A percentile compares a stretch with the other conserved stretches of the same genome.
These are phyloP conservation scores for Nephotettix cincticeps DNA, from an alignment of 1,140 invertebrate species.

Conservation along the genomic window DNA sequence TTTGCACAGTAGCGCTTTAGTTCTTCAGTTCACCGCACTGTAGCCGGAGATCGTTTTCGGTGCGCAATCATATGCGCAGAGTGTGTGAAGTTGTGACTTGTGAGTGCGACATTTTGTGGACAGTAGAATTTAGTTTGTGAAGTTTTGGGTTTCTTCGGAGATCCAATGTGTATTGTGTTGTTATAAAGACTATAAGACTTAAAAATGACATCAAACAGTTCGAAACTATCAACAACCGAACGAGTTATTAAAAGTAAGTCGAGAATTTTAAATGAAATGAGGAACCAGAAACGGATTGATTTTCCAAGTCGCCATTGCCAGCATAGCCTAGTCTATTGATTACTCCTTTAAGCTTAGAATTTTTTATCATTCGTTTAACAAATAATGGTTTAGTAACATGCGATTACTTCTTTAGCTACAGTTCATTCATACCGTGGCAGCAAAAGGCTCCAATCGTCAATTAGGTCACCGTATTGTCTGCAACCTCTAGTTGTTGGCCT, in stretches of 20 bases:
- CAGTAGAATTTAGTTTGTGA: conserved; percentile 33
- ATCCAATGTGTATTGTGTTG: conserved; percentile 39
- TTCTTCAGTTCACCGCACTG: conserved; percentile 27
- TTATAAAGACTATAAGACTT: conserved; percentile 29
- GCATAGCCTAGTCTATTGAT: conserved; percentile 37
- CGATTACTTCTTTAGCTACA: too few relatives aligned
- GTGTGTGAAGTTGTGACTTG: conserved; percentile 25
- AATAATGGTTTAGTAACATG: too few relatives aligned
- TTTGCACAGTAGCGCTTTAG: conserved; percentile 33
- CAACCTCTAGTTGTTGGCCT: conserved; percentile 5
- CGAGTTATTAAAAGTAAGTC: conserved; percentile 72
- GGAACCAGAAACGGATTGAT: conserved; percentile 27
- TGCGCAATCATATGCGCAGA: conserved; percentile 36
- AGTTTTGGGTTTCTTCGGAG: conserved; percentile 35
- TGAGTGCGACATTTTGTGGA: conserved; percentile 32
- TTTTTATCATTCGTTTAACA: too few relatives aligned
- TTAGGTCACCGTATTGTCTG: conserved; percentile 21
- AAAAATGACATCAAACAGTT: conserved; percentile 59
- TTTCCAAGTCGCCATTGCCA: conserved; percentile 39
- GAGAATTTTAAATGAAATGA: conserved; percentile 22
- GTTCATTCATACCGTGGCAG: too few relatives aligned
- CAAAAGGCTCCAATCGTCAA: neutral
- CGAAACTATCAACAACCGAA: conserved; percentile 69
- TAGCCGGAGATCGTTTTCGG: conserved; percentile 31
- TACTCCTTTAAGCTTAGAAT: conserved; percentile 2